Evolutionary conservation across 2,888 invertebrate genomes (phyloP).

Genomic region (Oasisia sp.): DNA sequence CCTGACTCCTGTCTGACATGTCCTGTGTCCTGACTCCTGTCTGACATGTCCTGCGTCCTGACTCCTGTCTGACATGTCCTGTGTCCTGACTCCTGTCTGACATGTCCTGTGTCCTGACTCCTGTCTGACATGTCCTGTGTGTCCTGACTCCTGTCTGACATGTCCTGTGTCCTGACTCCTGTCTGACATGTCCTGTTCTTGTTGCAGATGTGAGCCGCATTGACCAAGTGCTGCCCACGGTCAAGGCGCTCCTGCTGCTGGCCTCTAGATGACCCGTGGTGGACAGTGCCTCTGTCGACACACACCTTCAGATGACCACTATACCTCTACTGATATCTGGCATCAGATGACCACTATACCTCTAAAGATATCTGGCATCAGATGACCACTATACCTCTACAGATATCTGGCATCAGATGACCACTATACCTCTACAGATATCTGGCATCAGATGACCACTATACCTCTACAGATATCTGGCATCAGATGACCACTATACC

Average conservation of each 20-base stretch:
- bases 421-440: too few species aligned
- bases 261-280: neutral
- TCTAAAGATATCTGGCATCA: too few species aligned
- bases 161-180: neutral
- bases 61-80: too few species aligned
- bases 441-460: neutral
- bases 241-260: neutral
- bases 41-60: neutral
- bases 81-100: neutral
- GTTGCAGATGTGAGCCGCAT: slow-evolving; percentile 1
- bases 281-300: neutral
- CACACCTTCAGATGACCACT: too few species aligned
- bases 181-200: neutral
- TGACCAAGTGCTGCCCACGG: neutral
- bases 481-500: neutral
- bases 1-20: too few species aligned
- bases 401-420: too few species aligned
- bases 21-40: neutral
- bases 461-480: neutral
- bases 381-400: too few species aligned
- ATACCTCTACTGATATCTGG: too few species aligned
- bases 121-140: too few species aligned
- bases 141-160: neutral
- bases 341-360: too few species aligned
- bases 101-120: neutral